A percentile compares a stretch with the other conserved stretches of the same genome.
These are phyloP conservation scores for Clunio marinus DNA, from an alignment of 2,888 invertebrate genomes.

Conservation along the genomic window DNA sequence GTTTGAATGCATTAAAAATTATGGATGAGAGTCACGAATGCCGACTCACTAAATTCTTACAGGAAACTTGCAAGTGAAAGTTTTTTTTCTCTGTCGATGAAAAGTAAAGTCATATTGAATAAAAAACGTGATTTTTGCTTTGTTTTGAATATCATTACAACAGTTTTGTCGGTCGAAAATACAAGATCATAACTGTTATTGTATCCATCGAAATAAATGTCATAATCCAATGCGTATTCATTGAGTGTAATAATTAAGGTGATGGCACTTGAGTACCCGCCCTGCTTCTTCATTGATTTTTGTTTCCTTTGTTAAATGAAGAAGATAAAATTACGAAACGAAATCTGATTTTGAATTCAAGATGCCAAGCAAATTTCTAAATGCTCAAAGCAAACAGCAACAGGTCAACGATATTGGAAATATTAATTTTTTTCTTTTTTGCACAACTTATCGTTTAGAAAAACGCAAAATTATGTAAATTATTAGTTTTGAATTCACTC, in stretches of 20 bases:
- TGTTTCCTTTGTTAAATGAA: background rate
- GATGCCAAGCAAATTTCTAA: too few relatives aligned
- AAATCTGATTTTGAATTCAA: background rate
- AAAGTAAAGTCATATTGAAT: too few relatives aligned
- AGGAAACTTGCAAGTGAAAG: background rate
- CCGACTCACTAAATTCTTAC: background rate
- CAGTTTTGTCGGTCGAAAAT: background rate
- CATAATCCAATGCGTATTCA: background rate
- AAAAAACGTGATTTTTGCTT: background rate
- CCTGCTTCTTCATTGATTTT: background rate
- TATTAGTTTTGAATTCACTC: too few relatives aligned
- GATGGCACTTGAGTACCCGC: background rate
- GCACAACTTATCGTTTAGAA: too few relatives aligned
- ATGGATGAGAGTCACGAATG: too few relatives aligned
- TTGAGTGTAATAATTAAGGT: background rate
- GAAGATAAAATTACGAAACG: background rate
- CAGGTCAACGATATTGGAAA: background rate
- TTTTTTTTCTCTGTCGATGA: background rate
- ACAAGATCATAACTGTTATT: too few relatives aligned
- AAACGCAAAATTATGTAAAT: background rate
- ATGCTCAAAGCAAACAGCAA: background rate
- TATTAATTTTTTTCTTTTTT: background rate
- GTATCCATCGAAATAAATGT: background rate
- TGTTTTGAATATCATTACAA: background rate
- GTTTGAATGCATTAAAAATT: background rate